A percentile compares a stretch with the other conserved stretches of the same genome.
Conservation (phyloP, 2,888 invertebrate species). For the Schizotus pectinicornis region DNA sequence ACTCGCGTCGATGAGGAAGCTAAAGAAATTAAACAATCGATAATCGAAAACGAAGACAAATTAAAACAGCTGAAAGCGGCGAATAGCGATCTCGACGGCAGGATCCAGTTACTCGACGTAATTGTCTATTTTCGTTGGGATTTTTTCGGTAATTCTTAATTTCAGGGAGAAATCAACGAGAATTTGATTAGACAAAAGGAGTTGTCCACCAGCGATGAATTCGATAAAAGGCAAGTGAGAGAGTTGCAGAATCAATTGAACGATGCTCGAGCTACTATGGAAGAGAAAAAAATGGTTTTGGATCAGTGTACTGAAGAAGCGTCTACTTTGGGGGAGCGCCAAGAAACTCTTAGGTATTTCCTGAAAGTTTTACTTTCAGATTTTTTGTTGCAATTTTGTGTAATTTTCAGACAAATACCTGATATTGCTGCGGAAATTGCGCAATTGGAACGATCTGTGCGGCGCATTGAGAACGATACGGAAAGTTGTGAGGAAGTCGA, state of each 20-base stretch:
- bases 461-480: constrained; percentile 56
- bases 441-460: constrained; percentile 58
- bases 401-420: constrained; percentile 40
- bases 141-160: constrained; percentile 18
- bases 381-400: constrained; percentile 9
- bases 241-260: constrained; percentile 41
- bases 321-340: constrained; percentile 58
- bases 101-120: constrained; percentile 47
- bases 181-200: constrained; percentile 58
- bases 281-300: constrained; percentile 59
- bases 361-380: constrained; percentile 23
- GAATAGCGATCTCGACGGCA: constrained; percentile 42
- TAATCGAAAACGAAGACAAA: constrained; percentile 44
- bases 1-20: constrained; percentile 48
- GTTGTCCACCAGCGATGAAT: constrained; percentile 44
- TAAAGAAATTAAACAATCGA: constrained; percentile 27
- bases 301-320: constrained; percentile 59
- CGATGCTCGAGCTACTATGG: constrained; percentile 50
- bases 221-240: constrained; percentile 41
- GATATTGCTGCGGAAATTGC: constrained; percentile 56
- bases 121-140: constrained; percentile 2
- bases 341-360: background rate
- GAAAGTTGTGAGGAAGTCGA: constrained; percentile 45
- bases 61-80: constrained; percentile 25
- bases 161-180: constrained; percentile 61